Conservation (phyloP, 2,113 vertebrate species). For the Odocoileus virginianus region DNA sequence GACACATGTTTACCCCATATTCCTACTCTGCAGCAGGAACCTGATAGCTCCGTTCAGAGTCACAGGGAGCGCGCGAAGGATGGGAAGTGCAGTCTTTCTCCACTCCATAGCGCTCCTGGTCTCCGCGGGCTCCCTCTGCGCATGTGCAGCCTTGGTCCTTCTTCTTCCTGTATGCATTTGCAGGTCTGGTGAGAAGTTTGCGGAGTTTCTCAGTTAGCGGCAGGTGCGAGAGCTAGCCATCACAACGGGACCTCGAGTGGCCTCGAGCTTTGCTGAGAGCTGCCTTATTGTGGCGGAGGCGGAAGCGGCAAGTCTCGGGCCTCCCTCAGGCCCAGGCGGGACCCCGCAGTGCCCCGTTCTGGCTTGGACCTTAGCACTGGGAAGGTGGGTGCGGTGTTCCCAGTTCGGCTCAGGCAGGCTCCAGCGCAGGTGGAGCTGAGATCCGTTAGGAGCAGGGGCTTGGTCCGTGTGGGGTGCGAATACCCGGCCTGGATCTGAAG, state of each 20-base stretch:
- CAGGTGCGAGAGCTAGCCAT: neutral
- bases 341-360: neutral
- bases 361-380: too few relatives aligned
- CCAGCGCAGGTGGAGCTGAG: neutral
- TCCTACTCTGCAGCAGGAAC: neutral
- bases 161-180: fast-evolving
- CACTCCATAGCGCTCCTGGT: fast-evolving
- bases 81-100: neutral
- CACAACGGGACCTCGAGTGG: neutral
- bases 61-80: too few relatives aligned
- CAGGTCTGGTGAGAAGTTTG: fast-evolving
- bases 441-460: neutral
- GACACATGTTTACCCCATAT: neutral
- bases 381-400: neutral
- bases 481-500: neutral
- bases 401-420: neutral
- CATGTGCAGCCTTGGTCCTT: neutral
- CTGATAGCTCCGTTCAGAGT: fast-evolving
- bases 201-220: too few relatives aligned
- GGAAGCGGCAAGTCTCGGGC: neutral
- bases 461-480: too few relatives aligned
- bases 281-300: too few relatives aligned
- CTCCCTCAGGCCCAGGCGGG: neutral
- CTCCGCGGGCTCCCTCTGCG: neutral
- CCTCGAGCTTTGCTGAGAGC: neutral